Evolutionary conservation across 2,797 vertebrate genomes (phyloP).

Genomic region (Brachymystax lenok): DNA sequence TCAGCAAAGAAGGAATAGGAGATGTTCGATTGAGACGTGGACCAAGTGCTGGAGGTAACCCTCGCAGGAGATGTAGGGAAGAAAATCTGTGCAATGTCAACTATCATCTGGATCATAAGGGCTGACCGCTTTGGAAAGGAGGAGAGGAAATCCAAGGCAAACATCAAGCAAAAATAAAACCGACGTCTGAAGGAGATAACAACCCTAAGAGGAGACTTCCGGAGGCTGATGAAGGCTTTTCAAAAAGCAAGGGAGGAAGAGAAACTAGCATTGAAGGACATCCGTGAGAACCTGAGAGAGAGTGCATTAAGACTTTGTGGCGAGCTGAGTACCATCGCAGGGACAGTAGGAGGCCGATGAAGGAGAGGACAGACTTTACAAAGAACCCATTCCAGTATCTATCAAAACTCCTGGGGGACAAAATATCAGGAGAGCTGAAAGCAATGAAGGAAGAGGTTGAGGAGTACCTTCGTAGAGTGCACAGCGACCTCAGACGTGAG

Average conservation of each 20-base stretch:
- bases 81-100: conserved; percentile 5
- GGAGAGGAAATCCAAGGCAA: conserved; percentile 1
- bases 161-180: conserved; percentile 12
- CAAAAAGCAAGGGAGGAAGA: not conserved
- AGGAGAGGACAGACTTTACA: conserved; percentile 3
- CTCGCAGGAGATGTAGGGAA: conserved; percentile 4
- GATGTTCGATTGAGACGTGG: not conserved
- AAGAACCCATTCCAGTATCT: conserved; percentile 16
- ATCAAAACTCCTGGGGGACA: not conserved
- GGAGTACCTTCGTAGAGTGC: not conserved
- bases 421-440: not conserved
- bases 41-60: not conserved
- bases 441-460: not conserved
- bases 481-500: not conserved
- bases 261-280: conserved; percentile 8
- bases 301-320: conserved; percentile 13
- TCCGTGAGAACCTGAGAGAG: conserved; percentile 3
- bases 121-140: conserved; percentile 7
- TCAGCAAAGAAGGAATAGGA: not conserved
- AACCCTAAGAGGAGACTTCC: conserved; percentile 10
- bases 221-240: conserved; percentile 11
- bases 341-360: conserved; percentile 1
- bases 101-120: conserved; percentile 11
- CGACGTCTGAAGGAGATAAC: conserved; percentile 5
- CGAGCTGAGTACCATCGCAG: conserved; percentile 9